phyloP scores from a whole-genome alignment of 2,888 invertebrate genomes.

The Pecten maximus region DNA sequence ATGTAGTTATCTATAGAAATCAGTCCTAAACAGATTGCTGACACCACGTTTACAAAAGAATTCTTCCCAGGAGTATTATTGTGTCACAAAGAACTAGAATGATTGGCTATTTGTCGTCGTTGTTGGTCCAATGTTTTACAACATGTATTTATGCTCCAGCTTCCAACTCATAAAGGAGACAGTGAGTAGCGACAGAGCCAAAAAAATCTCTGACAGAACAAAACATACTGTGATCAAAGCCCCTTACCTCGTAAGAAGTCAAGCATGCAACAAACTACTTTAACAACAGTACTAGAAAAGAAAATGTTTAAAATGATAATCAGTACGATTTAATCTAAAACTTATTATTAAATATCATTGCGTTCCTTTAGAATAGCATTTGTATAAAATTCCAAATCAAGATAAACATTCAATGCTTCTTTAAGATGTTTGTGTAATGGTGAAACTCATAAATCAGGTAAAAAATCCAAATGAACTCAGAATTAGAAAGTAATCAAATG shows the following conservation, averaged over 20 bases:
- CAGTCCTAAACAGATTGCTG: neutral
- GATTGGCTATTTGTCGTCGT: neutral
- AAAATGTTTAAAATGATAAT: neutral
- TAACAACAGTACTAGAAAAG: neutral
- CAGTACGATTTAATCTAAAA: no score
- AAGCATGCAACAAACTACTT: neutral
- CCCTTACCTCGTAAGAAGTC: neutral
- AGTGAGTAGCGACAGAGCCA: neutral
- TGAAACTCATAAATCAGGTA: neutral
- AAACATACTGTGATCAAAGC: neutral
- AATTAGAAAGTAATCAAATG: neutral
- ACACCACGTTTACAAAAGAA: neutral
- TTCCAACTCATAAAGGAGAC: neutral
- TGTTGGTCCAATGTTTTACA: conserved; percentile 14
- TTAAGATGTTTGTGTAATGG: neutral
- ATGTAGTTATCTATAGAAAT: neutral
- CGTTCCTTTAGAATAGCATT: neutral
- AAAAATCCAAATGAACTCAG: neutral
- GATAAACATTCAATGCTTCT: neutral
- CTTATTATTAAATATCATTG: conserved; percentile 1
- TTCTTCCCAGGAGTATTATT: neutral
- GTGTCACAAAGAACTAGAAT: neutral
- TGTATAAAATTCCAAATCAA: neutral
- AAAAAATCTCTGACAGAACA: neutral
- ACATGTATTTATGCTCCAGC: neutral